phyloP scores from a whole-genome alignment of 2,888 invertebrate genomes.

The Fabriciana adippe region DNA sequence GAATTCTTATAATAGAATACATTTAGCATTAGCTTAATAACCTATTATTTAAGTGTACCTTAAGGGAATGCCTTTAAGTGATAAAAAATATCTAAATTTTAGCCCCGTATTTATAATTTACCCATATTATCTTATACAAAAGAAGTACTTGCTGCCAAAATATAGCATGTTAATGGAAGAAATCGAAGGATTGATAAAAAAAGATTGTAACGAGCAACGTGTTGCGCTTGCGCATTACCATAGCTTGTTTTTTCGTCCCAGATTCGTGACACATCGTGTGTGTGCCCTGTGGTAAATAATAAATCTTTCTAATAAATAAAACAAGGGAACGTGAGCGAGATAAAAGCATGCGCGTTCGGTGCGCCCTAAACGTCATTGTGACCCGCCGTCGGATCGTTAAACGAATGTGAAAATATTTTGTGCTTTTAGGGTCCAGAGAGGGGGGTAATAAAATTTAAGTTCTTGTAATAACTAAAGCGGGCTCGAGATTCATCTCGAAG shows the following conservation, averaged over 20 bases:
- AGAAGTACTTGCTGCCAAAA: slow-evolving; percentile 20
- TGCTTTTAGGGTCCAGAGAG: slow-evolving; percentile 56
- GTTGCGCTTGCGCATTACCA: slow-evolving; percentile 71
- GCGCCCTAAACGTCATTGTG: slow-evolving; percentile 77
- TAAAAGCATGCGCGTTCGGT: slow-evolving; percentile 79
- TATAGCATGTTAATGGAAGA: slow-evolving; percentile 49
- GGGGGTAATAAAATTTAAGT: slow-evolving; percentile 36
- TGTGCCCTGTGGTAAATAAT: slow-evolving; percentile 79
- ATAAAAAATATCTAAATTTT: too few relatives aligned
- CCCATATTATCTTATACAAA: not conserved
- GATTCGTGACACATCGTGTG: slow-evolving; percentile 81
- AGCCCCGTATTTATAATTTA: too few relatives aligned
- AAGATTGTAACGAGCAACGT: slow-evolving; percentile 70
- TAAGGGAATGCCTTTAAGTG: too few relatives aligned
- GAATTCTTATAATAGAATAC: too few relatives aligned
- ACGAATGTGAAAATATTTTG: slow-evolving; percentile 78
- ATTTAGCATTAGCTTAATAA: too few relatives aligned
- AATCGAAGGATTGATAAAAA: slow-evolving; percentile 57
- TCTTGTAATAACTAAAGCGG: slow-evolving; percentile 33
- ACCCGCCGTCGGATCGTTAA: slow-evolving; percentile 75
- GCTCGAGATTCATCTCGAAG: slow-evolving; percentile 1
- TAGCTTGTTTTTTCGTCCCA: slow-evolving; percentile 74
- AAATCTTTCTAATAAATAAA: slow-evolving; percentile 82
- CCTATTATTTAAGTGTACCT: too few relatives aligned
- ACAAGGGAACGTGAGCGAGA: slow-evolving; percentile 80